Base-by-base conservation (phyloP, 2,888 invertebrate genomes). In the Hesperia comma region DNA sequence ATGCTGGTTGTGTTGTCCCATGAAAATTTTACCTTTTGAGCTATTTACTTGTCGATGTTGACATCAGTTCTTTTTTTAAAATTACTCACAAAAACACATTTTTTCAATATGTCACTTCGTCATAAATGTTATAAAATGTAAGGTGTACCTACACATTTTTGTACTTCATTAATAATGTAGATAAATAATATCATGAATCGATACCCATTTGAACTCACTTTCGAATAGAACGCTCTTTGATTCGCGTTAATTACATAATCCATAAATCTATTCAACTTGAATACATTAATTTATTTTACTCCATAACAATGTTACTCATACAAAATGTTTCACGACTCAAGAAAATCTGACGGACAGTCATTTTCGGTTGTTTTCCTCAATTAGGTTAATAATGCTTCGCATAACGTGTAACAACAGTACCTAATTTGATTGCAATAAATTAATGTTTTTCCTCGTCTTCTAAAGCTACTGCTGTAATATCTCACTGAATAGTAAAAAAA, bases 401-500 rank as follows among this genome's bases (percentile, higher is more conserved):
- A 26, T 26, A 26, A 26, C 17, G 15, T 46, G 8, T 12, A 15
- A 15, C 17, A 46, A 46, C 15, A 46, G 17, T 46, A n/a, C n/a
- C n/a, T n/a, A 46, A 46, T 46, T 46, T 46, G 15, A 46, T 46
- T 15, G 6, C 43, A 15, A 17, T 46, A 46, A 46, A 46, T 46
- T 15, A 37, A 37, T 37, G 37, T 37, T 46, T 41, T 46, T 46
- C 43, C 43, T 46, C 41, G 10, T 41, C 43, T 15, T 17, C 17
- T 17, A 15, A 7, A 17, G 43, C 43, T 46, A 46, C 43, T 46
- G 17, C 15, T 12, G n/a, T n/a, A n/a, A 19, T 10, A 37, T 12
- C 37, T 2, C 12, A 10, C 12, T 37, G 8, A 12, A 12, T 37
- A 2, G 26, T 26, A 26, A 26, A 26, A 4, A 5, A 26, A 26